Evolutionary conservation across 1,140 invertebrate species (phyloP).

Genomic region (Cydia amplana): DNA sequence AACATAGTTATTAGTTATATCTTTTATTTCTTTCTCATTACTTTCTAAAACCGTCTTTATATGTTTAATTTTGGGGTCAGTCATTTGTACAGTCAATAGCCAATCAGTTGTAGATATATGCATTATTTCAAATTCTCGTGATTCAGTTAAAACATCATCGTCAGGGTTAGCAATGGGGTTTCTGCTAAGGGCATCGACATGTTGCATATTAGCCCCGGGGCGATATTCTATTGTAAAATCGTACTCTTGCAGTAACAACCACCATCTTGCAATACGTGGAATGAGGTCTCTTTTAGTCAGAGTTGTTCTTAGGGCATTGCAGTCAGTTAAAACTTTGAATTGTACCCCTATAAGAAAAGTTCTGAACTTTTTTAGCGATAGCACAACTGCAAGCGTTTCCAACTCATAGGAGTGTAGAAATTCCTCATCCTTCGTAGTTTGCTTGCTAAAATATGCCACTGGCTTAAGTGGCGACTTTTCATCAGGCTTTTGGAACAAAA

Average conservation of each 20-base stretch:
- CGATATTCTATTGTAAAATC: constrained; percentile 51
- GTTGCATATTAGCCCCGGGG: constrained; percentile 44
- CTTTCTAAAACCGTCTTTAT: constrained; percentile 1
- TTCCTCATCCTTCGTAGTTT: constrained; percentile 56
- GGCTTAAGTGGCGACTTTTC: constrained; percentile 4
- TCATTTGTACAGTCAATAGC: constrained; percentile 31
- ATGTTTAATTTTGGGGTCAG: background rate
- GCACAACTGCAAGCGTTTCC: constrained; percentile 45
- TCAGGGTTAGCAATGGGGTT: constrained; percentile 35
- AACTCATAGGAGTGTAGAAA: constrained; percentile 70
- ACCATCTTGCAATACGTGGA: constrained; percentile 51
- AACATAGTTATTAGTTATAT: constrained; percentile 25
- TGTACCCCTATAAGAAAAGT: constrained; percentile 50
- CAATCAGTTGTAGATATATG: constrained; percentile 23
- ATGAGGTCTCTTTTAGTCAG: constrained; percentile 48
- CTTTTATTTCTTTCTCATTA: constrained; percentile 20
- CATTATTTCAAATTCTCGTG: constrained; percentile 1
- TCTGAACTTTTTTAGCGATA: constrained; percentile 45
- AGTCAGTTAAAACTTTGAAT: constrained; percentile 59
- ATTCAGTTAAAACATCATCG: background rate
- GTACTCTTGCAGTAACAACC: constrained; percentile 48
- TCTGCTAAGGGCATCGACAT: constrained; percentile 55
- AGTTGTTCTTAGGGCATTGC: constrained; percentile 45
- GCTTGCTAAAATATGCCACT: constrained; percentile 33
- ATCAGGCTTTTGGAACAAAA: constrained; percentile 35